Conservation (phyloP, 1,140 invertebrate genomes). For the Drusus annulatus region DNA sequence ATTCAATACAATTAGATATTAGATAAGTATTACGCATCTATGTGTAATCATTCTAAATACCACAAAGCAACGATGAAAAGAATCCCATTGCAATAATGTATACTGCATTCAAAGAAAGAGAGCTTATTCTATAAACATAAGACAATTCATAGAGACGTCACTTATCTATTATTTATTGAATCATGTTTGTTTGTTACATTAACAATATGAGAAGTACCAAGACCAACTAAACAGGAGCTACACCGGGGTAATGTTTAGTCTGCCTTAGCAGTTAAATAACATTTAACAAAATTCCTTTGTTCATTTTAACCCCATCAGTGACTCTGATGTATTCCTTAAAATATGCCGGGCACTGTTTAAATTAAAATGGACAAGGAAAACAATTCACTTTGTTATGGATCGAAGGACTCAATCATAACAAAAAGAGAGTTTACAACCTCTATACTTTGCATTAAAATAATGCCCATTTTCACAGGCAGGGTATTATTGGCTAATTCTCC, state of each 20-base stretch:
- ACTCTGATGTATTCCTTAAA: constrained; percentile 1
- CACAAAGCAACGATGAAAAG: constrained; percentile 46
- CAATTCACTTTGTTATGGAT: constrained; percentile 44
- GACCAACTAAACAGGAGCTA: constrained; percentile 68
- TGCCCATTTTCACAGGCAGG: constrained; percentile 82
- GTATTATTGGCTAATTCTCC: constrained; percentile 54
- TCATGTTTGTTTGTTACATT: constrained; percentile 42
- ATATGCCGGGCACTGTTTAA: constrained; percentile 44
- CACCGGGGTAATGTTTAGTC: constrained; percentile 67
- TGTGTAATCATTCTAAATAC: constrained; percentile 45
- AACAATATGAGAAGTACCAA: constrained; percentile 65
- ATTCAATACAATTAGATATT: constrained; percentile 52
- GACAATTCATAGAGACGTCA: constrained; percentile 53
- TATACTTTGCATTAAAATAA: constrained; percentile 93
- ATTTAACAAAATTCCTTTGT: constrained; percentile 48
- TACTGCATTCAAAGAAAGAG: constrained; percentile 21
- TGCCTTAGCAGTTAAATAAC: constrained; percentile 71
- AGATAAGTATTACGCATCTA: constrained; percentile 58
- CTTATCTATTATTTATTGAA: constrained; percentile 58
- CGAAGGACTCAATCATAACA: constrained; percentile 42
- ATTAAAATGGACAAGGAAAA: constrained; percentile 58
- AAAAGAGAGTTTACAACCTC: constrained; percentile 79
- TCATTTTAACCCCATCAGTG: constrained; percentile 55
- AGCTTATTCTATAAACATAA: constrained; percentile 44
- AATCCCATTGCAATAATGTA: too few relatives aligned